Percentiles rank a stretch among this genome's conserved stretches.
These are phyloP conservation scores for Prorops nasuta DNA, from an alignment of 1,140 invertebrate species.

Conservation along the genomic window DNA sequence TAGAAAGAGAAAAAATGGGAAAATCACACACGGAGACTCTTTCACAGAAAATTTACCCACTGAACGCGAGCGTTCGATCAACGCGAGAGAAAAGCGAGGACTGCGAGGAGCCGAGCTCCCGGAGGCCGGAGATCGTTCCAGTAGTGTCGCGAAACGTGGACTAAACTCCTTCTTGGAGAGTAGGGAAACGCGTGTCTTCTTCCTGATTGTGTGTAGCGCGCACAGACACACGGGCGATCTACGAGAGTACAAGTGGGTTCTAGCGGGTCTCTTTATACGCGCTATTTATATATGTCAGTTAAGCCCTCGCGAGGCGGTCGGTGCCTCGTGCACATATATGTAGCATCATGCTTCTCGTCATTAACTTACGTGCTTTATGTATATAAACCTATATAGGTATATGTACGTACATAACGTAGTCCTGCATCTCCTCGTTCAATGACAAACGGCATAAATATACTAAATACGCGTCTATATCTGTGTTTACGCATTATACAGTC, in stretches of 20 bases:
- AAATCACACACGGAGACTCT: too few species aligned
- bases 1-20: too few species aligned
- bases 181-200: constrained; percentile 31
- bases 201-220: constrained; percentile 33
- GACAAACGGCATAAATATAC: too few species aligned
- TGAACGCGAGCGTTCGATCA: too few species aligned
- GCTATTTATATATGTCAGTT: constrained; percentile 50
- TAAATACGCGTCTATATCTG: too few species aligned
- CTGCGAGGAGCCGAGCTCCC: constrained; percentile 2
- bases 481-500: too few species aligned
- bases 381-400: too few species aligned
- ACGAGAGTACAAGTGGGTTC: too few species aligned
- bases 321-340: constrained; percentile 12
- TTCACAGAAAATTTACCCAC: too few species aligned
- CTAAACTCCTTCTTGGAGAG: constrained; percentile 24
- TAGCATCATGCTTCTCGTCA: constrained; percentile 21
- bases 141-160: not conserved
- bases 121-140: not conserved
- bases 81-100: too few species aligned
- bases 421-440: too few species aligned
- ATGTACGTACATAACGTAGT: too few species aligned
- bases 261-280: constrained; percentile 39
- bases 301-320: constrained; percentile 29
- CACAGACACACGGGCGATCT: constrained; percentile 33
- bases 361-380: constrained; percentile 33